phyloP scores from a whole-genome alignment of 1,140 invertebrate genomes.

The Thalassaphorura encarpata region DNA sequence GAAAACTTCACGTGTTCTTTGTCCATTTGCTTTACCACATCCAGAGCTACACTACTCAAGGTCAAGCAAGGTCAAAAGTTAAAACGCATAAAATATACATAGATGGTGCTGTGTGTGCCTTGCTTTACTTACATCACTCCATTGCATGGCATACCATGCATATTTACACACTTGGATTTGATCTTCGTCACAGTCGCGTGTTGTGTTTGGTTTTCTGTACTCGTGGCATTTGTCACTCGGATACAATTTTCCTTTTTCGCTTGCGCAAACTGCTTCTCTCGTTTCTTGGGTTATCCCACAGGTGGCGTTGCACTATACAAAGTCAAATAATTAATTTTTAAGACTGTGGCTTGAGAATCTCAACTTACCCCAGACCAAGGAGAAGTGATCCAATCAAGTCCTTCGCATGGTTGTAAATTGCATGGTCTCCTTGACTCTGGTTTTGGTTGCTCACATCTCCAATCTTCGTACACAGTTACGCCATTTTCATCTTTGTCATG shows the following conservation, averaged over 20 bases:
- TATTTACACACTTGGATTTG: constrained; percentile 52
- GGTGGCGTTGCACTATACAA: constrained; percentile 44
- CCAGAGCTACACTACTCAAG: constrained; percentile 11
- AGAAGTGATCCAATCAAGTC: constrained; percentile 79
- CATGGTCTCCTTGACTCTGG: constrained; percentile 60
- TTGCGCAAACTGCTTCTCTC: constrained; percentile 60
- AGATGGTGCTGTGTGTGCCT: background rate
- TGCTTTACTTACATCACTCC: constrained; percentile 66
- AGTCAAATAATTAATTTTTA: background rate
- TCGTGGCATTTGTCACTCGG: constrained; percentile 53
- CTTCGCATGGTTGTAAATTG: constrained; percentile 70
- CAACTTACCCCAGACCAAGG: constrained; percentile 76
- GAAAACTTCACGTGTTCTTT: constrained; percentile 70
- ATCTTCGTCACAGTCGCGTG: constrained; percentile 44
- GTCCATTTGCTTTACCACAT: constrained; percentile 43
- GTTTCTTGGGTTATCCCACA: constrained; percentile 65
- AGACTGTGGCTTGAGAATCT: background rate
- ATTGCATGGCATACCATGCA: constrained; percentile 72
- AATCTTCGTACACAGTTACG: constrained; percentile 58
- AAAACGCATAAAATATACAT: background rate
- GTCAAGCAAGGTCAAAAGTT: background rate
- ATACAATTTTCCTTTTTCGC: constrained; percentile 57
- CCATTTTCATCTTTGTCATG: constrained; percentile 50
- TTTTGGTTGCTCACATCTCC: constrained; percentile 54
- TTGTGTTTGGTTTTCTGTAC: constrained; percentile 48